Base-by-base conservation (phyloP, 2,888 invertebrate genomes). In the Nomada fucata region DNA sequence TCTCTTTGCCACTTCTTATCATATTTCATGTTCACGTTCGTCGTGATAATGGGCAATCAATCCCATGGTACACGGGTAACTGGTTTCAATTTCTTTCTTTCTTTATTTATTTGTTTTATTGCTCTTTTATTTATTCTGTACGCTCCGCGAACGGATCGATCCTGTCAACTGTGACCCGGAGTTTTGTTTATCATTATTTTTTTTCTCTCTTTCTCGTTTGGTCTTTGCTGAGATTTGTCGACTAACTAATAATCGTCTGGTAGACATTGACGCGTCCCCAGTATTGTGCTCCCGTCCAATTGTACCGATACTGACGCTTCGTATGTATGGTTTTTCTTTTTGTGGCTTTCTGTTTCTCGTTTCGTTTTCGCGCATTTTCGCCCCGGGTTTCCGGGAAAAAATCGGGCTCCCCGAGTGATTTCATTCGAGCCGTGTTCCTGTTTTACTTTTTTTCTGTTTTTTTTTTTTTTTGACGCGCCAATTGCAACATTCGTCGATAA, bases 201-300 rank as follows among this genome's bases (percentile, higher is more conserved):
- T 70, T 59, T 59, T 57, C 57, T 23, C 26, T 67, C 11, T 20
- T 23, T 57, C 53, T 65, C 42, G 26, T 36, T 57, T 79, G 44
- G 59, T 47, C 64, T 60, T 81, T 73, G 76, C 76, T 82, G 68
- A 72, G 59, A 60, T 68, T 69, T 72, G 67, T 60, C 53, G 7
- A 15, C 15, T 42, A 13, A 82, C 82, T 82, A 80, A 81, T 70
- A 47, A 64, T 11, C 52, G 57, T 74, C 57, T 57, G 64, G 52
- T 67, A 53, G 47, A 23, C 29, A 26, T 13, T 42, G 29, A 57
- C 52, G 23, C 42, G 69, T 63, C 50, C 18, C 42, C 59, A 53
- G 53, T 70, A 55, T 67, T 79, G 57, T 52, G 42, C 29, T 59
- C 36, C n/a, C 29, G 47, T 29, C 47, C 47, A 11, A 15, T 47